Evolutionary conservation across 1,140 invertebrate species (phyloP).

Genomic region (Monomorium pharaonis): DNA sequence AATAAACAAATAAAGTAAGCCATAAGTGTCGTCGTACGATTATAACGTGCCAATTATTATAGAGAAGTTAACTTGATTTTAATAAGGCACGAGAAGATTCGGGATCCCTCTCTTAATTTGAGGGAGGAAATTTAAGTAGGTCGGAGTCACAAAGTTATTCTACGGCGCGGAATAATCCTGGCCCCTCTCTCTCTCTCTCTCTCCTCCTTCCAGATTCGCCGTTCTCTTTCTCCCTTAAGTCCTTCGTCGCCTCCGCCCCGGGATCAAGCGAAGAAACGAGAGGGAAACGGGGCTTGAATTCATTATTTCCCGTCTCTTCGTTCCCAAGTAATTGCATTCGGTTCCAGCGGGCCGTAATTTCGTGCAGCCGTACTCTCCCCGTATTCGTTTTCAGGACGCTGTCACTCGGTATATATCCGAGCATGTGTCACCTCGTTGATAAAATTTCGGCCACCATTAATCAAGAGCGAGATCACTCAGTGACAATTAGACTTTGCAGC

Average conservation of each 20-base stretch:
- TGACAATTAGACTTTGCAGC: background rate
- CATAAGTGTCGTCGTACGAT: background rate
- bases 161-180: slow-evolving; percentile 60
- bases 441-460: slow-evolving; percentile 20
- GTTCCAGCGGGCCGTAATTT: slow-evolving; percentile 64
- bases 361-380: slow-evolving; percentile 52
- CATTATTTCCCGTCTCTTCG: slow-evolving; percentile 76
- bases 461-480: background rate
- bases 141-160: slow-evolving; percentile 71
- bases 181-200: no score
- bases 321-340: slow-evolving; percentile 72
- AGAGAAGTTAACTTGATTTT: background rate
- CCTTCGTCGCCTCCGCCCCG: background rate
- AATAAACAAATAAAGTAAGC: background rate
- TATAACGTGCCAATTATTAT: background rate
- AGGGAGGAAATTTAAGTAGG: slow-evolving; percentile 71
- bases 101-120: slow-evolving; percentile 9
- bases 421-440: background rate
- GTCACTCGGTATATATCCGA: slow-evolving; percentile 13
- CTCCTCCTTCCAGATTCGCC: background rate
- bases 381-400: background rate
- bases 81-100: background rate
- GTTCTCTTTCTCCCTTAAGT: slow-evolving; percentile 40
- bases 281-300: slow-evolving; percentile 74
- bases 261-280: slow-evolving; percentile 25